A percentile compares a stretch with the other conserved stretches of the same genome.
These are phyloP conservation scores for Bugulina stolonifera DNA, from an alignment of 2,888 invertebrate species.

Conservation along the genomic window DNA sequence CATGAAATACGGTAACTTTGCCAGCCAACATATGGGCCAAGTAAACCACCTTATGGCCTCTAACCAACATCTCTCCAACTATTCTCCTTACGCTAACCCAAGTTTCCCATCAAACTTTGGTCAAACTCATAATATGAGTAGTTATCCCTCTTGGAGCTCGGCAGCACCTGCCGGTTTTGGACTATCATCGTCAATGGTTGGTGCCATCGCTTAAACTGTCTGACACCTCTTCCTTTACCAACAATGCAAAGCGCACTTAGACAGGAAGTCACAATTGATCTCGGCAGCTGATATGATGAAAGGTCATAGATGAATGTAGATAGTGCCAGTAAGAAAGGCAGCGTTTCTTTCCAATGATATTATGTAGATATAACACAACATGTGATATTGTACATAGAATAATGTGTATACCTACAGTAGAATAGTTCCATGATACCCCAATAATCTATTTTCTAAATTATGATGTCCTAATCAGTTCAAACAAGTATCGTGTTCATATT, in stretches of 20 bases:
- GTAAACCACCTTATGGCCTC: constrained; percentile 2
- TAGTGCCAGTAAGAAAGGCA: too few relatives aligned
- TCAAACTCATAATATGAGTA: not conserved
- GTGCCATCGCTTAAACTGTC: not conserved
- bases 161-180: constrained; percentile 1
- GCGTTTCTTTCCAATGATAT: not conserved
- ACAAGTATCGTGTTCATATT: too few relatives aligned
- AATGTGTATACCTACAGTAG: too few relatives aligned
- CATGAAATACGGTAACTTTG: constrained; percentile 22
- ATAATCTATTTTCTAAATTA: not conserved
- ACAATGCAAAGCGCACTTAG: too few relatives aligned
- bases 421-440: not conserved
- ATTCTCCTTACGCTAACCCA: not conserved
- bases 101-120: constrained; percentile 3
- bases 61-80: not conserved
- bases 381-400: not conserved
- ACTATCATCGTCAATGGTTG: not conserved
- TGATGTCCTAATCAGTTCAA: not conserved
- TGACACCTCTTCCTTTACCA: not conserved
- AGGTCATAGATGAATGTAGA: too few relatives aligned
- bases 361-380: not conserved
- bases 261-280: too few relatives aligned
- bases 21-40: not conserved
- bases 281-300: too few relatives aligned
- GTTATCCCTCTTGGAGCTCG: constrained; percentile 1